Evolutionary conservation across 2,888 invertebrate genomes (phyloP).

Genomic region (Morinoia aosen): DNA sequence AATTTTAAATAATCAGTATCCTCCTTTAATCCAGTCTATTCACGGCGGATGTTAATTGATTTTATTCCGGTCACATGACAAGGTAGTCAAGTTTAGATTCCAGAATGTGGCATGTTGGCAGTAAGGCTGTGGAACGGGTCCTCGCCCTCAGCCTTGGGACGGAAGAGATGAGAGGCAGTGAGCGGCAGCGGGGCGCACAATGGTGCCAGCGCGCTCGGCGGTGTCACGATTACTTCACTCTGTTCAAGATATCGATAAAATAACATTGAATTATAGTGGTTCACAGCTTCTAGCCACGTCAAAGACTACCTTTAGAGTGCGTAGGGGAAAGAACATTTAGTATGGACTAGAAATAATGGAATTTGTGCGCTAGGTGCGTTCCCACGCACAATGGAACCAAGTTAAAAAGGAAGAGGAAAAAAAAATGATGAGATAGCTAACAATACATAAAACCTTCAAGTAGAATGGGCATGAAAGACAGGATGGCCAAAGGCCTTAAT

Average conservation of each 20-base stretch:
- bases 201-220: background rate
- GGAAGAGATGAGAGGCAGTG: constrained; percentile 44
- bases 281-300: too few relatives aligned
- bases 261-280: too few relatives aligned
- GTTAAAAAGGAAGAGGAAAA: too few relatives aligned
- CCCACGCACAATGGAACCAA: too few relatives aligned
- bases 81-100: background rate
- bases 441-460: too few relatives aligned
- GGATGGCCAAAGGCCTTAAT: too few relatives aligned
- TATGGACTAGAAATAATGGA: too few relatives aligned
- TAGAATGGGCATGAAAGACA: too few relatives aligned
- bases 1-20: background rate
- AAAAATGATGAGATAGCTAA: too few relatives aligned
- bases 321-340: too few relatives aligned
- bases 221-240: constrained; percentile 40
- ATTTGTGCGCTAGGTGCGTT: too few relatives aligned
- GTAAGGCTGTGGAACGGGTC: constrained; percentile 19
- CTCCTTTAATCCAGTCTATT: background rate
- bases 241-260: background rate
- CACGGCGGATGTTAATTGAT: background rate
- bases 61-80: background rate
- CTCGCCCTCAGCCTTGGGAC: constrained; percentile 14
- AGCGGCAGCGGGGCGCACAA: background rate
- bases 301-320: too few relatives aligned
- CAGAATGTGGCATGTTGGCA: background rate